These are phyloP conservation scores for Dendroctonus valens DNA, from an alignment of 1,140 invertebrate genomes.

Conservation along the genomic window DNA sequence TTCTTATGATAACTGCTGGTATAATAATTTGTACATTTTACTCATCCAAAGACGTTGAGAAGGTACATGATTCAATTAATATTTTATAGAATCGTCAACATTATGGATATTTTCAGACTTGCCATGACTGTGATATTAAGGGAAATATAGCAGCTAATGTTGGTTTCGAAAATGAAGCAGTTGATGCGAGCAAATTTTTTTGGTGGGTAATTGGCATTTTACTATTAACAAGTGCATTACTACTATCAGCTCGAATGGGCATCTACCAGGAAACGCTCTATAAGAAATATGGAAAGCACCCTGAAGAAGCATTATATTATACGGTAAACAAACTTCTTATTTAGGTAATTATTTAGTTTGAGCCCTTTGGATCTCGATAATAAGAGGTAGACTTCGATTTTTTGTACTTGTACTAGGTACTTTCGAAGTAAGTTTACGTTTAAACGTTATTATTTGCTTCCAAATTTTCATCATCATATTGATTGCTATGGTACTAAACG, in stretches of 20 bases:
- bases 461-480: too few relatives aligned
- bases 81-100: too few relatives aligned
- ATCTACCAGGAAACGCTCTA: constrained; percentile 95
- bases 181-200: constrained; percentile 64
- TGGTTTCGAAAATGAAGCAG: constrained; percentile 36
- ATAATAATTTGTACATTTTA: constrained; percentile 91
- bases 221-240: constrained; percentile 83
- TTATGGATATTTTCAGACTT: constrained; percentile 28
- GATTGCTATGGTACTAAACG: too few relatives aligned
- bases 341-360: constrained; percentile 9
- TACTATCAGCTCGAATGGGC: constrained; percentile 93
- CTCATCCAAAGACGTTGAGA: constrained; percentile 63
- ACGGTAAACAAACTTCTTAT: constrained; percentile 58
- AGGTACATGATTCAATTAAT: constrained; percentile 24
- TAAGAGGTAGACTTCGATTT: too few relatives aligned
- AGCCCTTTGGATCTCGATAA: too few relatives aligned
- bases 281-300: constrained; percentile 86
- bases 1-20: constrained; percentile 88
- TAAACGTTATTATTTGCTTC: too few relatives aligned
- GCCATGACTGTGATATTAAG: constrained; percentile 48
- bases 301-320: constrained; percentile 91
- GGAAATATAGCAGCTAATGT: constrained; percentile 49
- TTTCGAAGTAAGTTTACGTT: too few relatives aligned
- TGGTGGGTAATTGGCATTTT: constrained; percentile 84
- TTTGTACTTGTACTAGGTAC: too few relatives aligned